Evolutionary conservation across 37 sponge, comb jelly and placozoan genomes (phyloP).

Genomic region (Halisarca cf. caerulea): DNA sequence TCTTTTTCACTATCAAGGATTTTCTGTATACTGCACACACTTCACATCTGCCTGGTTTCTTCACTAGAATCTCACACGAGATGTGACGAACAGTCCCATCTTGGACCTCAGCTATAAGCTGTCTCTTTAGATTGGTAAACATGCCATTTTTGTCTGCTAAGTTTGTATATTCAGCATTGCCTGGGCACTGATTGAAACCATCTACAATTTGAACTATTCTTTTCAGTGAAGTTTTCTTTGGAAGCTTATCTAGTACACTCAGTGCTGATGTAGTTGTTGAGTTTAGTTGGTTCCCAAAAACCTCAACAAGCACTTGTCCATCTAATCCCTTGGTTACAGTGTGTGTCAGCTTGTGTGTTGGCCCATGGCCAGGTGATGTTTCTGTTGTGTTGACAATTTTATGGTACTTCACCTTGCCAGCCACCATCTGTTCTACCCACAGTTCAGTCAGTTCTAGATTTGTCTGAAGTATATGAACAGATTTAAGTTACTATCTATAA

Average conservation of each 20-base stretch:
- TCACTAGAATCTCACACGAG: no score
- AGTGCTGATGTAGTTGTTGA: not conserved
- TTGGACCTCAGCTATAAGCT: no score
- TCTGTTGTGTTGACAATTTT: not conserved
- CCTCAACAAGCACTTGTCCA: not conserved
- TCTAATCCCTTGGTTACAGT: not conserved
- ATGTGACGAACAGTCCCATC: no score
- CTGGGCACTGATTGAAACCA: no score
- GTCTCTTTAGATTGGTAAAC: no score
- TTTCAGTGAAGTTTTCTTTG: not conserved
- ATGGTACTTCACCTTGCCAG: not conserved
- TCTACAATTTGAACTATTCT: no score
- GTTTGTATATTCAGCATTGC: no score
- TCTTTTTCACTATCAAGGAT: no score
- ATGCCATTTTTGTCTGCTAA: no score
- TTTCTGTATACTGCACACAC: no score
- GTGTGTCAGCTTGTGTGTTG: conserved; percentile 6
- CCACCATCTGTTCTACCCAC: not conserved
- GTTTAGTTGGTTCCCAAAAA: not conserved
- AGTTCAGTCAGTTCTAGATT: not conserved
- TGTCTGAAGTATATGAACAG: not conserved
- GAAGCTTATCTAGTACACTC: not conserved
- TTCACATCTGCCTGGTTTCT: no score
- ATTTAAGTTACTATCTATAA: not conserved
- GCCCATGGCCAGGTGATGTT: not conserved